Evolutionary conservation across 2,113 vertebrate genomes (phyloP).

Genomic region (Andinoacara biseriatus): DNA sequence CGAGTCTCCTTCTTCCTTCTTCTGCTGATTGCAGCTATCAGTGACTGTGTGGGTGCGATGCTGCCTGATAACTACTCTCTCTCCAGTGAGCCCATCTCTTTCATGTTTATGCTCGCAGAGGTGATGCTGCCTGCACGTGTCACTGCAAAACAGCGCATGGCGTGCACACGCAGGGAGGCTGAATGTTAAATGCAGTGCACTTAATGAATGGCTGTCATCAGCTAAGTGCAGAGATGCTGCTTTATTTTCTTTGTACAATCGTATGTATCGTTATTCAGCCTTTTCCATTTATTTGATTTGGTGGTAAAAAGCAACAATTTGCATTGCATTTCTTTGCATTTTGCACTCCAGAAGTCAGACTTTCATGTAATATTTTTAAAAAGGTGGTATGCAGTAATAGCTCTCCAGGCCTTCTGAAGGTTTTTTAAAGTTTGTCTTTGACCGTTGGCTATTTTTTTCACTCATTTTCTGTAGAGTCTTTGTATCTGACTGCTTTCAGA

Average conservation of each 20-base stretch:
- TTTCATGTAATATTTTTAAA: background rate
- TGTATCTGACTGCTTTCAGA: too few species aligned
- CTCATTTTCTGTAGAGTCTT: too few species aligned
- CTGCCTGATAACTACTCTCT: constrained; percentile 44
- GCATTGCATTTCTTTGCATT: background rate
- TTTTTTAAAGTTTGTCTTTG: background rate
- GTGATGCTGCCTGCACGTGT: constrained; percentile 12
- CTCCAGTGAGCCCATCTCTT: constrained; percentile 45
- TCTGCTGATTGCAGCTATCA: constrained; percentile 74
- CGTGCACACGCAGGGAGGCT: background rate
- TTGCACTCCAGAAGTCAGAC: background rate
- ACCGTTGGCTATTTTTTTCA: too few species aligned
- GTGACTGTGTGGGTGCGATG: constrained; percentile 58
- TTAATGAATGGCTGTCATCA: constrained; percentile 6
- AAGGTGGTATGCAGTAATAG: background rate
- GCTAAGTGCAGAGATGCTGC: background rate
- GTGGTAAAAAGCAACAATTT: background rate
- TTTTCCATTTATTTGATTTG: background rate
- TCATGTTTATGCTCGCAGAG: constrained; percentile 10
- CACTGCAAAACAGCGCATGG: background rate
- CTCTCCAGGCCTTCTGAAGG: background rate
- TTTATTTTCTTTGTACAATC: background rate
- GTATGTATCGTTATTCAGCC: background rate
- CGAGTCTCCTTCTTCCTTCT: constrained; percentile 65
- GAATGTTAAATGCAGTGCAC: constrained; percentile 6